Evolutionary conservation across 2,888 invertebrate species (phyloP).

Genomic region (Paralinhomoeus sp.): DNA sequence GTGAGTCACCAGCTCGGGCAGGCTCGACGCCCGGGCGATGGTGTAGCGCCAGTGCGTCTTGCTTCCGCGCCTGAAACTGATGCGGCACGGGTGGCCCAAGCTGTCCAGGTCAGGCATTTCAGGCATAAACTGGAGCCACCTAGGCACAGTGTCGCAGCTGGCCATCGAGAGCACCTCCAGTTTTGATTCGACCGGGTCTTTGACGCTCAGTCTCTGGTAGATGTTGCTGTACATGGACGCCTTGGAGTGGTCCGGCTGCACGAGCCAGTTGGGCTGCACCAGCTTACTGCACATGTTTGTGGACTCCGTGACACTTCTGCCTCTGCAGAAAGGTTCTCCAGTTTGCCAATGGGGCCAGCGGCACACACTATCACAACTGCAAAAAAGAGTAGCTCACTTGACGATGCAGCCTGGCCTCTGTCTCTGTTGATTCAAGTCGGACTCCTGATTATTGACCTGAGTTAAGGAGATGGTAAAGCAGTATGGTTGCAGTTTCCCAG

Average conservation of each 20-base stretch:
- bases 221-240: slow-evolving; percentile 93
- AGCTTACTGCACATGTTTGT: slow-evolving; percentile 58
- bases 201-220: slow-evolving; percentile 20
- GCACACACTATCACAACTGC: too few species aligned
- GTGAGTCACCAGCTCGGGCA: slow-evolving; percentile 15
- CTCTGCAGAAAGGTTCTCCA: too few species aligned
- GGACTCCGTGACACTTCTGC: slow-evolving; percentile 14
- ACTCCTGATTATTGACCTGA: too few species aligned
- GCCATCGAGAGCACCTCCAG: slow-evolving; percentile 13
- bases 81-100: too few species aligned
- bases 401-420: too few species aligned
- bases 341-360: too few species aligned
- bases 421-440: too few species aligned
- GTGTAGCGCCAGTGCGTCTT: slow-evolving; percentile 9
- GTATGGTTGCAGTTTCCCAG: too few species aligned
- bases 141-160: slow-evolving; percentile 6
- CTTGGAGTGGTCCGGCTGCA: slow-evolving; percentile 40
- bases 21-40: slow-evolving; percentile 8
- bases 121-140: too few species aligned
- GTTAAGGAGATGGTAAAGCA: too few species aligned
- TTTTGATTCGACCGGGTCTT: slow-evolving; percentile 10
- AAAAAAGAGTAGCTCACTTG: too few species aligned
- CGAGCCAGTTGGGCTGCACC: slow-evolving; percentile 79
- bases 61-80: slow-evolving; percentile 8
- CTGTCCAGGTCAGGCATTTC: too few species aligned